Base-by-base conservation (phyloP, 1,140 invertebrate species). In the Danaus plexippus region DNA sequence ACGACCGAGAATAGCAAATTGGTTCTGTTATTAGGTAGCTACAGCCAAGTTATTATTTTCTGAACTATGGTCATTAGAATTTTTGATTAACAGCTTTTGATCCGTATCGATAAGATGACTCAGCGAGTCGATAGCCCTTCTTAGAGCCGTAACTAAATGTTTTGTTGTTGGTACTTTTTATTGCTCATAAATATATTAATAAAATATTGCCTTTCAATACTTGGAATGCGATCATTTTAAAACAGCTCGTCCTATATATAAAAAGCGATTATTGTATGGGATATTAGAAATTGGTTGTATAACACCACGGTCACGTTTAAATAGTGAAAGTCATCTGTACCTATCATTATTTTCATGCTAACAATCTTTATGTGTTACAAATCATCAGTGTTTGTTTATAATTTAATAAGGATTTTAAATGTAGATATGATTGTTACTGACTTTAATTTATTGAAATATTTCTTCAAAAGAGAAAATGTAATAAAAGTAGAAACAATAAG, bases 61-160 rank as follows among this genome's bases (percentile, higher is more conserved):
- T 77, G 79, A 84, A 80, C 76, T 84, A 83, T 87, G 81, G 80
- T 87, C 80, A 87, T 87, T 87, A 87, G 85, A 87, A 85, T 87
- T 87, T 85, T 81, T 85, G 84, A 87, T 85, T 85, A 87, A 83
- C 79, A 71, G 76, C 81, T 73, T 87, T 83, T 77, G 77, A 84
- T 78, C 78, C 81, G 75, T 80, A 75, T 82, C 84, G 81, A 80
- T 80, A 69, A 75, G 75, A 80, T 86, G 83, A 86, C 77, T 64
- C 55, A 67, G 79, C 81, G 80, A 80, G 65, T 52, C 73, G 69
- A 74, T 75, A 75, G 71, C 81, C 77, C 77, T 77, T 75, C 71
- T 72, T 66, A 63, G 66, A 71, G 73, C 73, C 81, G 74, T 82
- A 77, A 77, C 84, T 76, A 84, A 87, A 80, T 63, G 75, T 71